Percentiles rank a stretch among this genome's conserved stretches.
These are phyloP conservation scores for Chymomyza caudatula DNA, from an alignment of 2,888 invertebrate genomes.

Conservation along the genomic window DNA sequence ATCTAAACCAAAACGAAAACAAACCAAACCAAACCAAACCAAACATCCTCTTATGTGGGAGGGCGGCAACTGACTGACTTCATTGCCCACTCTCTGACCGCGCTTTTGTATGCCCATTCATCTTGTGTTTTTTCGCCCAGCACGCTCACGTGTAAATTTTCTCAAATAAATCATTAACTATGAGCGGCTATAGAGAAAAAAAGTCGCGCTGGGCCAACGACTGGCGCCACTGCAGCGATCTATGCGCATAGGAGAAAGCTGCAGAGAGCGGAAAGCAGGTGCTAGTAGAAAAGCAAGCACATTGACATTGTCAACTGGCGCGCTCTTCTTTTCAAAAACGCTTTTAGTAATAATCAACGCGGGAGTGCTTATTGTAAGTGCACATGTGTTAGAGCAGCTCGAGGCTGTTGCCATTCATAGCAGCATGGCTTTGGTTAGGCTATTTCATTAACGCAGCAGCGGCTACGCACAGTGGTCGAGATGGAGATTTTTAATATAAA, in stretches of 20 bases:
- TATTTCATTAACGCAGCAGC: slow-evolving; percentile 23
- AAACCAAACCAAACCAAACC: slow-evolving; percentile 21
- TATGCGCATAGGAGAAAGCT: not conserved
- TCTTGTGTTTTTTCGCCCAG: slow-evolving; percentile 27
- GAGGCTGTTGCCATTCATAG: slow-evolving; percentile 26
- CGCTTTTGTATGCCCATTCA: not conserved
- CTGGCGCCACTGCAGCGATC: slow-evolving; percentile 13
- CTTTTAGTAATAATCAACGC: slow-evolving; percentile 68
- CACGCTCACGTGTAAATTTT: slow-evolving; percentile 71
- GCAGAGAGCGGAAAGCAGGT: not conserved
- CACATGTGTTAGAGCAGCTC: slow-evolving; percentile 25
- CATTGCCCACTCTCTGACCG: slow-evolving; percentile 6
- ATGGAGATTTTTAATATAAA: not conserved
- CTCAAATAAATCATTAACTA: slow-evolving; percentile 72
- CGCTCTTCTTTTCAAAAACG: slow-evolving; percentile 27
- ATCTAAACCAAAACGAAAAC: slow-evolving; percentile 6
- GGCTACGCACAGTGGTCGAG: not conserved
- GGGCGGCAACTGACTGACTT: slow-evolving; percentile 11
- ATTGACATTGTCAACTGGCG: slow-evolving; percentile 61
- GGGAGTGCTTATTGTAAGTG: slow-evolving; percentile 65
- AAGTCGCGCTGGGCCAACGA: slow-evolving; percentile 47
- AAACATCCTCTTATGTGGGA: slow-evolving; percentile 9
- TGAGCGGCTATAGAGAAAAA: not conserved
- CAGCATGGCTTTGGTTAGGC: not conserved
- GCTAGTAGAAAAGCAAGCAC: slow-evolving; percentile 39